A percentile compares a stretch with the other conserved stretches of the same genome.
Evolutionary conservation across 2,797 vertebrate genomes (phyloP).

Genomic region (Meriones psammophilus): DNA sequence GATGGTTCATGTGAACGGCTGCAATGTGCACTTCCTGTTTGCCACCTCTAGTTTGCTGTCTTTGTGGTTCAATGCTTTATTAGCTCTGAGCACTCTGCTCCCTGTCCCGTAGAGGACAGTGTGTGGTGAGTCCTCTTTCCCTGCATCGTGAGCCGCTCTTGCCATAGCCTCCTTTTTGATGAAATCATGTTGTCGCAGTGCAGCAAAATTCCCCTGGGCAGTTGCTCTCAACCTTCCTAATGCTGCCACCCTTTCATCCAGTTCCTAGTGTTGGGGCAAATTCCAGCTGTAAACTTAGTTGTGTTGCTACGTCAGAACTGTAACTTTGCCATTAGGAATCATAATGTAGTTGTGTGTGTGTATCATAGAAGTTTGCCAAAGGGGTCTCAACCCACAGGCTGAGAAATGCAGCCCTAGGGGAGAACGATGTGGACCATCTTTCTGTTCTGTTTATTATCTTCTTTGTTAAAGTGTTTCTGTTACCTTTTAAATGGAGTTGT

Average conservation of each 20-base stretch:
- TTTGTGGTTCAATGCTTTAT: slow-evolving; percentile 24
- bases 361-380: background rate
- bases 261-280: background rate
- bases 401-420: background rate
- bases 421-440: background rate
- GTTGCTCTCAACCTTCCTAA: background rate
- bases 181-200: background rate
- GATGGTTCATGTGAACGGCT: background rate
- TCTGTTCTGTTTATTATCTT: slow-evolving; percentile 22
- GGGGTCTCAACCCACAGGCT: background rate
- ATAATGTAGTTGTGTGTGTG: background rate
- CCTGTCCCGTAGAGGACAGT: background rate
- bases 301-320: background rate
- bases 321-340: background rate
- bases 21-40: background rate
- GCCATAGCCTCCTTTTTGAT: background rate
- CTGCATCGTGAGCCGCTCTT: background rate
- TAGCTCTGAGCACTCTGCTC: background rate
- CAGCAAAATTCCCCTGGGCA: background rate
- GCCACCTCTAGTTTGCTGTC: background rate
- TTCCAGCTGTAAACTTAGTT: background rate
- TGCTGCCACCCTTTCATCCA: background rate
- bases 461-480: slow-evolving; percentile 53
- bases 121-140: background rate
- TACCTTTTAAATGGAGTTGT: background rate